Conservation (phyloP, 2,797 vertebrate genomes). For the Epinephelus awoara region DNA sequence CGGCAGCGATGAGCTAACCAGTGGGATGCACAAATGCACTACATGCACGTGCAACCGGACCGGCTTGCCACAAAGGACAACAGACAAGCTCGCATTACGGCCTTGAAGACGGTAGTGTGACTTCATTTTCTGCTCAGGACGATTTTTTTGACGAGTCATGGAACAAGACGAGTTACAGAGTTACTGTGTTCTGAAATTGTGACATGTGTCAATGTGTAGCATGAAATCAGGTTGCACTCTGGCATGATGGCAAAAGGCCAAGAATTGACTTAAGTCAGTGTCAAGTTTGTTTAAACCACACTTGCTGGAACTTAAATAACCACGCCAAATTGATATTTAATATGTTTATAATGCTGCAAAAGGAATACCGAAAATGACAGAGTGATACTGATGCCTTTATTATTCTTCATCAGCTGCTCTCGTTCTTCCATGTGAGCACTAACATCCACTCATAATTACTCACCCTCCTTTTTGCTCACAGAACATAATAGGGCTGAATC, state of each 20-base stretch:
- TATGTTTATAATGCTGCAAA: not conserved
- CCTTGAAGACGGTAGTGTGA: too few species aligned
- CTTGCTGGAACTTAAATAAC: too few species aligned
- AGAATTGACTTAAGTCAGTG: not conserved
- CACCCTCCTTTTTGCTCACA: not conserved
- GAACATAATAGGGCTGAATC: conserved; percentile 29
- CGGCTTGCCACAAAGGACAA: too few species aligned
- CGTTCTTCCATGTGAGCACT: not conserved
- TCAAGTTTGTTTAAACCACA: too few species aligned
- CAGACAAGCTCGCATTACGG: too few species aligned
- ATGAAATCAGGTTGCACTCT: not conserved
- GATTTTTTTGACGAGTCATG: not conserved
- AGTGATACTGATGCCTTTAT: not conserved
- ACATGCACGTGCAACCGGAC: too few species aligned
- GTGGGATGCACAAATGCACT: too few species aligned
- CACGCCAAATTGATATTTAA: too few species aligned
- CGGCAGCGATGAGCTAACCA: too few species aligned
- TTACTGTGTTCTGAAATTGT: not conserved
- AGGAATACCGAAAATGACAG: not conserved
- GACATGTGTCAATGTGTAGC: not conserved
- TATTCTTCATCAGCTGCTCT: not conserved
- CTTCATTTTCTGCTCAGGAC: too few species aligned
- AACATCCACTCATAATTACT: not conserved
- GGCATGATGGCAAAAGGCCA: not conserved
- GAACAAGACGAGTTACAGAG: not conserved